Conservation (phyloP, 2,797 vertebrate species). For the Falco cherrug region DNA sequence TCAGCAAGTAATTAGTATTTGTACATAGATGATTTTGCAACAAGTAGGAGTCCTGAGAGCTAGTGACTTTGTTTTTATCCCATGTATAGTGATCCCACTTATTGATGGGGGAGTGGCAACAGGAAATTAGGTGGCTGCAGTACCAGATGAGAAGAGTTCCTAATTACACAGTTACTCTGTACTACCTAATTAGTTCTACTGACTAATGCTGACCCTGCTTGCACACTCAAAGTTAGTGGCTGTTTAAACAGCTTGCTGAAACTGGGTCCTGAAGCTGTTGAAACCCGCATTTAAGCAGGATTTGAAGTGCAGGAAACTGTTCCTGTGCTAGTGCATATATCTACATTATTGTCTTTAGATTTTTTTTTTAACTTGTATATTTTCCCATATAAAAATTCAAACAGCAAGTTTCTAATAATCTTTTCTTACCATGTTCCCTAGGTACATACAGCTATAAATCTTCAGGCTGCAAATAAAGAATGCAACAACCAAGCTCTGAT, state of each 20-base stretch:
- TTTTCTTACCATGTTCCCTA: background rate
- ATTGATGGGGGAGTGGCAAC: background rate
- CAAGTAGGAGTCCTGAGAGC: background rate
- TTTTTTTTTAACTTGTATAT: background rate
- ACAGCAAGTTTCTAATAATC: background rate
- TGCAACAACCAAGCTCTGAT: conserved; percentile 23
- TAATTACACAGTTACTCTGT: background rate
- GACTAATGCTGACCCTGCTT: background rate
- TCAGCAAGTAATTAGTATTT: background rate
- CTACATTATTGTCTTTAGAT: background rate
- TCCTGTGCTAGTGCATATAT: background rate
- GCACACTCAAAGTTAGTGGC: background rate
- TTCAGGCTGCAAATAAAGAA: background rate
- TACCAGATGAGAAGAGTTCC: background rate
- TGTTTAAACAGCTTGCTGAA: background rate
- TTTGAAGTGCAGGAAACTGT: background rate
- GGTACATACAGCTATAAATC: background rate
- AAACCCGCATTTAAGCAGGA: background rate
- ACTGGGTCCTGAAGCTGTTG: background rate
- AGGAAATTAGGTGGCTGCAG: background rate
- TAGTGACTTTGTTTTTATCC: background rate
- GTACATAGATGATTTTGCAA: background rate
- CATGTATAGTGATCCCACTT: background rate
- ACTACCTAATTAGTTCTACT: background rate
- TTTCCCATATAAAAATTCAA: background rate